Conservation (phyloP, 1,140 invertebrate species). For the Cotesia chilonis region DNA sequence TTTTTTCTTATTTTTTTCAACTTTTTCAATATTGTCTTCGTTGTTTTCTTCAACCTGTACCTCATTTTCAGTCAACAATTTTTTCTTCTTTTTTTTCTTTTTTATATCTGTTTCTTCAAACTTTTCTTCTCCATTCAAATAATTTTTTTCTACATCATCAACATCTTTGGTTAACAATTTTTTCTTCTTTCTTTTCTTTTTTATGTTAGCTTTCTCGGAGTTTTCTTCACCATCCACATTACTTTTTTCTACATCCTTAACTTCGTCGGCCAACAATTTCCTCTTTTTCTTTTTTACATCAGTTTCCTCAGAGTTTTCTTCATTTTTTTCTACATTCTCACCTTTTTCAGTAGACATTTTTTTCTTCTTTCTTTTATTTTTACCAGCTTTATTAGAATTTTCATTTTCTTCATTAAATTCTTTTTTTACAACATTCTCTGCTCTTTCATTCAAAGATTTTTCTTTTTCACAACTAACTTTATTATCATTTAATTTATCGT, state of each 20-base stretch:
- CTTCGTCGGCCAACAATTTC: not conserved
- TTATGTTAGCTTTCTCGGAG: not conserved
- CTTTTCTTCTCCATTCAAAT: not conserved
- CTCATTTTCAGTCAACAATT: too few relatives aligned
- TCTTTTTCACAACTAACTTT: too few relatives aligned
- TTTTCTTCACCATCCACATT: constrained; percentile 16
- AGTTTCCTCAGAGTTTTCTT: not conserved
- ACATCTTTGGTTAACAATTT: not conserved
- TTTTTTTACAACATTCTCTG: too few relatives aligned
- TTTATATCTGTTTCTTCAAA: not conserved
- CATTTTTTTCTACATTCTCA: not conserved
- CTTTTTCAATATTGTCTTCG: not conserved
- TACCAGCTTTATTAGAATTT: too few relatives aligned
- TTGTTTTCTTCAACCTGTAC: not conserved
- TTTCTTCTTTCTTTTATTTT: not conserved
- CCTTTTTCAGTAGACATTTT: constrained; percentile 17
- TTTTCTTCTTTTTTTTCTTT: constrained; percentile 26
- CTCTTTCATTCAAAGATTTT: too few relatives aligned
- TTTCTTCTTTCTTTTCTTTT: constrained; percentile 21
- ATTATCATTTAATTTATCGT: too few relatives aligned
- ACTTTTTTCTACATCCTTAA: not conserved
- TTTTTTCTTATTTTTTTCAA: constrained; percentile 9
- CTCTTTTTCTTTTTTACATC: constrained; percentile 22
- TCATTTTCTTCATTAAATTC: too few relatives aligned
- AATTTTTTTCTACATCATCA: not conserved